A percentile compares a stretch with the other conserved stretches of the same genome.
Conservation (phyloP, 2,888 invertebrate species). For the Tribolium freemani region DNA sequence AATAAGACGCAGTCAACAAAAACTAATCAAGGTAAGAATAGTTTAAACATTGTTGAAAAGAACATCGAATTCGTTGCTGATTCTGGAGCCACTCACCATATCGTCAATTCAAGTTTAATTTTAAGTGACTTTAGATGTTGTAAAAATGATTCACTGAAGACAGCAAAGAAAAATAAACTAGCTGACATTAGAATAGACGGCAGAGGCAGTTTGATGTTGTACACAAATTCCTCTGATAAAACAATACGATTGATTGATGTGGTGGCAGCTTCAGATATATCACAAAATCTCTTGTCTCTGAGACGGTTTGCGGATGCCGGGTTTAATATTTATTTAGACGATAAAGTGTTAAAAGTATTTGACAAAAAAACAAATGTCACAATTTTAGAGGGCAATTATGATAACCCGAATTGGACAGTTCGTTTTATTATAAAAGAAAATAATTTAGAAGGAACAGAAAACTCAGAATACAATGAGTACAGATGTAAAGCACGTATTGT, state of each 20-base stretch:
- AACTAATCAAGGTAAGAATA: too few species aligned
- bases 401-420: too few species aligned
- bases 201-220: constrained; percentile 46
- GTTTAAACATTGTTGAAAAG: neutral
- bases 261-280: constrained; percentile 45
- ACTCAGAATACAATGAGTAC: too few species aligned
- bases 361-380: constrained; percentile 41
- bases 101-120: constrained; percentile 46
- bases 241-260: constrained; percentile 45
- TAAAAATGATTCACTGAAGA: constrained; percentile 42
- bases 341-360: constrained; percentile 42
- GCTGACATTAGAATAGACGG: constrained; percentile 50
- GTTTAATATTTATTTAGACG: constrained; percentile 44
- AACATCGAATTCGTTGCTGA: constrained; percentile 45
- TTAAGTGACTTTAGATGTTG: constrained; percentile 44
- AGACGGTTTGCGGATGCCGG: constrained; percentile 47
- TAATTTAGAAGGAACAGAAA: too few species aligned
- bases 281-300: constrained; percentile 50
- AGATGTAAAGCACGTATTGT: too few species aligned
- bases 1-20: too few species aligned
- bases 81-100: constrained; percentile 49
- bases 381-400: constrained; percentile 41
- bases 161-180: constrained; percentile 46
- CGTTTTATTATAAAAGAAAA: too few species aligned
- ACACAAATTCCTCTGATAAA: constrained; percentile 29